Base-by-base conservation (phyloP, 2,113 vertebrate genomes). In the Macroglossus sobrinus region DNA sequence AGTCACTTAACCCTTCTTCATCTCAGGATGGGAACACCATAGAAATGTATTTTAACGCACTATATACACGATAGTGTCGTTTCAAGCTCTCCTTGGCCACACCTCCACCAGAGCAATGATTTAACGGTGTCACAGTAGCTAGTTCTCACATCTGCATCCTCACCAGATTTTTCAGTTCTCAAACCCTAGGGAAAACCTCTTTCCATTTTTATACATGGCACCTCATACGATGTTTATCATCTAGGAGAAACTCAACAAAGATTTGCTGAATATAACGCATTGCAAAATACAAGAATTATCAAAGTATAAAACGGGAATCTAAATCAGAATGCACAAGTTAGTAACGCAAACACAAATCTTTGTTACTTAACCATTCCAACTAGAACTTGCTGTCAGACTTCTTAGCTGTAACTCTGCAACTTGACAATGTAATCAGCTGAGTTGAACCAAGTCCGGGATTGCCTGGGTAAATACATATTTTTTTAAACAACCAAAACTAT, bases 41-140 rank as follows among this genome's bases (percentile, higher is more conserved):
- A 86, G 8, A 30, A 53, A 11, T 7, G 0, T 4, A 50, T 30
- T 30, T 33, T 12, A 68, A 63, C 1, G 22, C 4, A 38, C 35
- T 19, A 7, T 16, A 45, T 28, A 59, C 30, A n/a, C 14, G 15
- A 4, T 0, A 6, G 5, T 0, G 1, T 11, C 4, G 9, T 26
- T 18, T 28, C 57, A 59, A 0, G 5, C 13, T 66, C 33, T 50
- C 35, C 24, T 21, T 8, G n/a, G n/a, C 16, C 55, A 43, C 0
- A 5, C 7, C 26, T 7, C 63, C 11, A 40, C 3, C 5, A 71
- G 2, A 33, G n/a, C 53, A n/a, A 64, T 28, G 22, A 43, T 13
- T 33, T 53, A 7, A n/a, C 43, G 22, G 6, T 5, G 3, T 4
- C 26, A 50, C 2, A 47, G 6, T 28, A 7, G 16, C 6, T 11